Percentiles rank a stretch among this genome's conserved stretches.
Evolutionary conservation across 2,888 invertebrate genomes (phyloP).

Genomic region (Zaprionus lineosus): DNA sequence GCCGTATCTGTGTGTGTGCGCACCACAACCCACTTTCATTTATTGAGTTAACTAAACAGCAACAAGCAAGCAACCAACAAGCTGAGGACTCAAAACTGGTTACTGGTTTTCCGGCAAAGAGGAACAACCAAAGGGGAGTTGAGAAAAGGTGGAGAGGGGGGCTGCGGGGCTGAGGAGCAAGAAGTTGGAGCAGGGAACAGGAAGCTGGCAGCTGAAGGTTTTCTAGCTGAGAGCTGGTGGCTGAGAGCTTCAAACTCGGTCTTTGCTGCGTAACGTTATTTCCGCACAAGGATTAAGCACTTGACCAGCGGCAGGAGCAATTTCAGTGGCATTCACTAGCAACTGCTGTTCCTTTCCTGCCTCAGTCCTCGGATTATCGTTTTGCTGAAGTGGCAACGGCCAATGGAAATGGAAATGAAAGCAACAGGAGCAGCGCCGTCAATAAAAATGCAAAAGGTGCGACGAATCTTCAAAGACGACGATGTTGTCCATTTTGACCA

Average conservation of each 20-base stretch:
- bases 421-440: constrained; percentile 26
- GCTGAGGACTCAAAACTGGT: constrained; percentile 20
- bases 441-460: constrained; percentile 66
- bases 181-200: constrained; percentile 1
- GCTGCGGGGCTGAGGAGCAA: not conserved
- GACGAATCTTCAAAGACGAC: constrained; percentile 43
- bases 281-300: constrained; percentile 65
- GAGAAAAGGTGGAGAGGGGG: too few species aligned
- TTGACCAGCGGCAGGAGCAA: constrained; percentile 47
- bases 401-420: constrained; percentile 34
- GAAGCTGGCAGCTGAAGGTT: constrained; percentile 6
- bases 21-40: constrained; percentile 54
- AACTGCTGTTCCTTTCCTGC: not conserved
- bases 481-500: constrained; percentile 26
- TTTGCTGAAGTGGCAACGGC: constrained; percentile 41
- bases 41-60: constrained; percentile 72
- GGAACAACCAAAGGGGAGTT: too few species aligned
- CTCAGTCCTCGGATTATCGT: constrained; percentile 35
- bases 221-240: too few species aligned
- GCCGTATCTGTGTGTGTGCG: not conserved
- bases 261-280: constrained; percentile 60
- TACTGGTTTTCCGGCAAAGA: constrained; percentile 2
- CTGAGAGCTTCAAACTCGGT: too few species aligned
- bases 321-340: constrained; percentile 1
- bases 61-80: constrained; percentile 34